Percentiles rank a stretch among this genome's conserved stretches.
Evolutionary conservation across 2,113 vertebrate genomes (phyloP).

Genomic region (Zapornia atra): DNA sequence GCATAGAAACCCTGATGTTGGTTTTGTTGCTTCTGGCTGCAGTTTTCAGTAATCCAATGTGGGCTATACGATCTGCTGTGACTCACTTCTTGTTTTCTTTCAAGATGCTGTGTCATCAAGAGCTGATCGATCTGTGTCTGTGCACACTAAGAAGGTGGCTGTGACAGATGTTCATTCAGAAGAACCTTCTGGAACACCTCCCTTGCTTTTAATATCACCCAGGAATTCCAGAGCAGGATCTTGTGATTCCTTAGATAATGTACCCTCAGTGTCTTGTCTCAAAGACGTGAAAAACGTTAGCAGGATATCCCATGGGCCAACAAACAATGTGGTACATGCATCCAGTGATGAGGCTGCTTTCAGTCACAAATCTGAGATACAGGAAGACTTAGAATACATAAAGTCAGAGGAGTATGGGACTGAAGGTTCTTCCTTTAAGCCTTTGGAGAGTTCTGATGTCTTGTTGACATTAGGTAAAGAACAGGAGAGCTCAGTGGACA

Average conservation of each 20-base stretch:
- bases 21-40: background rate
- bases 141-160: constrained; percentile 63
- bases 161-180: constrained; percentile 64
- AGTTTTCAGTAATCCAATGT: background rate
- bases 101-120: constrained; percentile 62
- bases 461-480: constrained; percentile 72
- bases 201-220: constrained; percentile 63
- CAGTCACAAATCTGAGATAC: constrained; percentile 77
- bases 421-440: constrained; percentile 24
- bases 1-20: background rate
- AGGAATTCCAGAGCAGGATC: constrained; percentile 66
- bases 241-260: constrained; percentile 66
- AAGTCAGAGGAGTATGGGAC: constrained; percentile 63
- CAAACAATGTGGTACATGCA: constrained; percentile 11
- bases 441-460: constrained; percentile 56
- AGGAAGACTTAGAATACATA: constrained; percentile 75
- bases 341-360: constrained; percentile 44
- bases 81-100: constrained; percentile 28
- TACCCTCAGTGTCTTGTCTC: constrained; percentile 29
- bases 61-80: background rate
- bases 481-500: constrained; percentile 33
- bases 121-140: constrained; percentile 65
- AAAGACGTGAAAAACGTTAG: constrained; percentile 34
- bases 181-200: constrained; percentile 57
- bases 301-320: constrained; percentile 6